Evolutionary conservation across 2,113 vertebrate genomes (phyloP).

Genomic region (Channa maculata): DNA sequence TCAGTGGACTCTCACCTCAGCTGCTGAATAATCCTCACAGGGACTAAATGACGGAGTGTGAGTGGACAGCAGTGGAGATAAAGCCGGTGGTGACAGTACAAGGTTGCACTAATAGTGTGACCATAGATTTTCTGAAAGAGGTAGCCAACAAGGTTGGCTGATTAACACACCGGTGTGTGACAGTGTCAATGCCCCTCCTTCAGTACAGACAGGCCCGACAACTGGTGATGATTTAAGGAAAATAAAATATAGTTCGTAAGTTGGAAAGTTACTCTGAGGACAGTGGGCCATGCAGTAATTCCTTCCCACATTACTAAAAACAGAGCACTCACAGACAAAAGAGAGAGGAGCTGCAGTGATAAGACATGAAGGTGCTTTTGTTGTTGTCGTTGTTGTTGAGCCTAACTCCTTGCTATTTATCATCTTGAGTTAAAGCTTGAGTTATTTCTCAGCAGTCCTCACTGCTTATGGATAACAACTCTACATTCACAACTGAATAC

Average conservation of each 20-base stretch:
- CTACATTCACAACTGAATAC: not conserved
- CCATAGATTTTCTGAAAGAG: constrained; percentile 64
- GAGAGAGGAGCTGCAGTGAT: not conserved
- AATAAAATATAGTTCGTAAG: constrained; percentile 39
- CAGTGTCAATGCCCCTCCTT: constrained; percentile 36
- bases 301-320: constrained; percentile 1
- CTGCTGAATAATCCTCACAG: constrained; percentile 64
- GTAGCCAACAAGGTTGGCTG: constrained; percentile 51
- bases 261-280: constrained; percentile 63
- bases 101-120: constrained; percentile 58
- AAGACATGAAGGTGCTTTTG: not conserved
- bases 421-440: not conserved
- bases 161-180: constrained; percentile 47
- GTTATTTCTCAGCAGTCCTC: not conserved
- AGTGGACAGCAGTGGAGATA: not conserved
- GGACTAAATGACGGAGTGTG: constrained; percentile 14
- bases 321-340: not conserved
- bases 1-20: constrained; percentile 66
- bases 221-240: constrained; percentile 37
- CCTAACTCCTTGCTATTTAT: not conserved
- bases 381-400: not conserved
- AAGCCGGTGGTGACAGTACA: constrained; percentile 28
- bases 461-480: not conserved
- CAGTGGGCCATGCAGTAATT: constrained; percentile 56
- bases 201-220: constrained; percentile 19